Percentiles rank a stretch among this genome's conserved stretches.
Conservation (phyloP, 2,888 invertebrate species). For the Mayetiola destructor region DNA sequence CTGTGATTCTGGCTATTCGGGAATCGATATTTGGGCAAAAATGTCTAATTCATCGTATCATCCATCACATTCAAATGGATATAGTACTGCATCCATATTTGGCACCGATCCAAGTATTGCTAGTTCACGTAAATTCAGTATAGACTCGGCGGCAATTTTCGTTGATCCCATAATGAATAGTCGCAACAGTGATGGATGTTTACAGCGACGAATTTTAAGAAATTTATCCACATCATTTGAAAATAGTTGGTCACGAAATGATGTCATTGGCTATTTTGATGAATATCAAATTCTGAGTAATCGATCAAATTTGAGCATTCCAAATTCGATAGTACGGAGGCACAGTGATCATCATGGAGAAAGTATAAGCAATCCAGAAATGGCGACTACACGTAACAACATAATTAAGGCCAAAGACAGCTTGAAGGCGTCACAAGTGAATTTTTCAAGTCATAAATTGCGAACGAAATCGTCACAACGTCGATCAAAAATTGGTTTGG, state of each 20-base stretch:
- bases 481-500: slow-evolving; percentile 48
- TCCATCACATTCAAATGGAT: slow-evolving; percentile 33
- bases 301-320: neutral
- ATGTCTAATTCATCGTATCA: slow-evolving; percentile 21
- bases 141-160: slow-evolving; percentile 24
- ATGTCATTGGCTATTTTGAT: slow-evolving; percentile 33
- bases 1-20: slow-evolving; percentile 32
- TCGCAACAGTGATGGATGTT: slow-evolving; percentile 41
- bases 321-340: slow-evolving; percentile 21
- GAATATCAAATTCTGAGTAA: slow-evolving; percentile 19
- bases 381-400: slow-evolving; percentile 22
- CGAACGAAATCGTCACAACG: slow-evolving; percentile 17
- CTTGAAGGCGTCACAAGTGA: neutral
- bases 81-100: slow-evolving; percentile 32
- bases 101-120: slow-evolving; percentile 26
- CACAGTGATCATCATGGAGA: slow-evolving; percentile 28
- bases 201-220: slow-evolving; percentile 44
- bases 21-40: slow-evolving; percentile 26
- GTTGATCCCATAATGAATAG: slow-evolving; percentile 36
- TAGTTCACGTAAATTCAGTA: slow-evolving; percentile 27
- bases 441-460: slow-evolving; percentile 8
- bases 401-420: neutral
- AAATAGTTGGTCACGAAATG: slow-evolving; percentile 32
- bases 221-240: slow-evolving; percentile 38
- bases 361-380: slow-evolving; percentile 34